A percentile compares a stretch with the other conserved stretches of the same genome.
phyloP scores from a whole-genome alignment of 2,113 vertebrate genomes.

The Ancistrus triradiatus region DNA sequence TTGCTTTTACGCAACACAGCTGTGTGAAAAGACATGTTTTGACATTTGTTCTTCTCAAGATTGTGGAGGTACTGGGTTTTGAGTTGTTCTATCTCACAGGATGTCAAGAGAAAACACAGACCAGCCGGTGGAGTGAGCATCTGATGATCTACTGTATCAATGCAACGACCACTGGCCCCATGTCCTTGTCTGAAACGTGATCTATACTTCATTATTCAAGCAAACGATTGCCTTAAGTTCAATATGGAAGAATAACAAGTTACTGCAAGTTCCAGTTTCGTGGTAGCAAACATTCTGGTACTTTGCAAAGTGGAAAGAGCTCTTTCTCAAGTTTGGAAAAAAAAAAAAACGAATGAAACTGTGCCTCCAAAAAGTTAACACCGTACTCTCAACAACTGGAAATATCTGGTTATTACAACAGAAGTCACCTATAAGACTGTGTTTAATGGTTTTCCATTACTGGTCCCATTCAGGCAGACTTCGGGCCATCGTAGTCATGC shows the following conservation, averaged over 20 bases:
- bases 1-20: slow-evolving; percentile 33
- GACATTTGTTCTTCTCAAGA: slow-evolving; percentile 55
- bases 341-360: too few relatives aligned
- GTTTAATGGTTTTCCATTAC: slow-evolving; percentile 24
- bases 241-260: too few relatives aligned
- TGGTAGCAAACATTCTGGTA: too few relatives aligned
- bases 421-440: slow-evolving; percentile 14
- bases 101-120: slow-evolving; percentile 32
- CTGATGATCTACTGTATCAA: neutral
- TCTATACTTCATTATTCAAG: too few relatives aligned
- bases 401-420: too few relatives aligned
- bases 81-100: slow-evolving; percentile 42
- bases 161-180: neutral
- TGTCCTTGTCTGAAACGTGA: neutral
- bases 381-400: too few relatives aligned
- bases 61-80: slow-evolving; percentile 14
- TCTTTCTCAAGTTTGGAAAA: too few relatives aligned
- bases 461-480: slow-evolving; percentile 25
- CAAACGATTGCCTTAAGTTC: too few relatives aligned
- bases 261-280: too few relatives aligned
- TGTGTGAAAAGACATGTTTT: slow-evolving; percentile 42
- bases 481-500: slow-evolving; percentile 45
- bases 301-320: too few relatives aligned
- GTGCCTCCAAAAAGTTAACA: too few relatives aligned
- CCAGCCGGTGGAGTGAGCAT: too few relatives aligned